Percentiles rank a stretch among this genome's conserved stretches.
Evolutionary conservation across 1,140 invertebrate genomes (phyloP).

Genomic region (Calliphora vicina): DNA sequence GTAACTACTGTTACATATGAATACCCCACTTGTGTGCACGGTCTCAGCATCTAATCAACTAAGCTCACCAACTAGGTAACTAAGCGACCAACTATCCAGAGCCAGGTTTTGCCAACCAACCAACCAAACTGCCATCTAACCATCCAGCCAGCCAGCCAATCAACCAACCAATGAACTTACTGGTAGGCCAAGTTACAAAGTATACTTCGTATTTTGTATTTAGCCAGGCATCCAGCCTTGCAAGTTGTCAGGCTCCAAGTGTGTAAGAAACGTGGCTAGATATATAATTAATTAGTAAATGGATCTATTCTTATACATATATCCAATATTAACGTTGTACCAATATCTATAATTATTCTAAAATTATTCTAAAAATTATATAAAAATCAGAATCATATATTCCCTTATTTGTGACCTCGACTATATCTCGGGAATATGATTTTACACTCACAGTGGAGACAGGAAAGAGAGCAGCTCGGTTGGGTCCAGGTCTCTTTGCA

Average conservation of each 20-base stretch:
- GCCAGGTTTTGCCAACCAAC: neutral
- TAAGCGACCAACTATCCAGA: neutral
- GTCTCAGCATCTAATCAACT: neutral
- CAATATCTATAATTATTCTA: no score
- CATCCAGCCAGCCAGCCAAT: neutral
- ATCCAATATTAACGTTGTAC: no score
- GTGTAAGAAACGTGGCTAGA: neutral
- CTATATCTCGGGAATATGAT: no score
- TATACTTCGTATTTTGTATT: neutral
- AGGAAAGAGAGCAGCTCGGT: no score
- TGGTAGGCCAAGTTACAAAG: neutral
- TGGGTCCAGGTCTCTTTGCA: no score
- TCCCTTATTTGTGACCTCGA: no score
- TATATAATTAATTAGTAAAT: no score
- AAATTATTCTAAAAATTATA: no score
- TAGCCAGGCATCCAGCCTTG: neutral
- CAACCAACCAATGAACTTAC: neutral
- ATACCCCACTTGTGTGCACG: neutral
- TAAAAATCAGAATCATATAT: no score
- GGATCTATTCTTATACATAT: no score
- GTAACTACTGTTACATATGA: constrained; percentile 34
- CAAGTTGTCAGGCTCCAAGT: no score
- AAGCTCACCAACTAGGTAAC: neutral
- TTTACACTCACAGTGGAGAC: no score
- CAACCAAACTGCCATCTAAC: neutral